phyloP scores from a whole-genome alignment of 2,797 vertebrate genomes.

The Cossypha heuglini region DNA sequence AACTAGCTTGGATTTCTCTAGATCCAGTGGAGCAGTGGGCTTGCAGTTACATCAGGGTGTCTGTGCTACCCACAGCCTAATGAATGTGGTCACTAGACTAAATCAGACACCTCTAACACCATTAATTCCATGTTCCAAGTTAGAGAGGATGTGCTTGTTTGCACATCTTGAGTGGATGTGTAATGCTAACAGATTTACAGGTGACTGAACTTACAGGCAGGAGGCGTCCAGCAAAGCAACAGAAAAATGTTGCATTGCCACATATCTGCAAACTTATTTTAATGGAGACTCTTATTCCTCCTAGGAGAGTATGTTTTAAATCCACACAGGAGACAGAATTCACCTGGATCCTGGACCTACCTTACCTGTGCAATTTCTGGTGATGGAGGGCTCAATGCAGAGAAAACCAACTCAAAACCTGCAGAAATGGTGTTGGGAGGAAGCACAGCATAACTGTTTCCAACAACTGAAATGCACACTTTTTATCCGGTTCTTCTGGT shows the following conservation, averaged over 20 bases:
- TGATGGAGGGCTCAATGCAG: not conserved
- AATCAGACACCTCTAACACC: not conserved
- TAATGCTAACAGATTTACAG: not conserved
- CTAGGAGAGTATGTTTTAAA: not conserved
- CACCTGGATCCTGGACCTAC: not conserved
- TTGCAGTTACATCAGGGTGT: not conserved
- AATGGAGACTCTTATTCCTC: not conserved
- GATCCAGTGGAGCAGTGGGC: not conserved
- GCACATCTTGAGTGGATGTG: not conserved
- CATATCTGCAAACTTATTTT: not conserved
- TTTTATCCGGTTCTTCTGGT: not conserved
- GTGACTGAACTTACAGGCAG: not conserved
- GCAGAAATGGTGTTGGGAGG: not conserved
- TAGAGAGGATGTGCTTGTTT: not conserved
- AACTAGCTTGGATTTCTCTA: not conserved
- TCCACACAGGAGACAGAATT: not conserved
- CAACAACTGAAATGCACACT: not conserved
- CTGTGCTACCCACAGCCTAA: not conserved
- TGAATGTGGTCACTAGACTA: not conserved
- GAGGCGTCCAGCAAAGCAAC: not conserved
- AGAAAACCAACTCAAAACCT: not conserved
- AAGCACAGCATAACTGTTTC: not conserved
- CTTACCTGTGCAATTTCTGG: not conserved
- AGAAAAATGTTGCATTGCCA: not conserved
- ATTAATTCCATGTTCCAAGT: not conserved